Percentiles rank a stretch among this genome's conserved stretches.
Conservation (phyloP, 2,113 vertebrate genomes). For the Phyllopteryx taeniolatus region DNA sequence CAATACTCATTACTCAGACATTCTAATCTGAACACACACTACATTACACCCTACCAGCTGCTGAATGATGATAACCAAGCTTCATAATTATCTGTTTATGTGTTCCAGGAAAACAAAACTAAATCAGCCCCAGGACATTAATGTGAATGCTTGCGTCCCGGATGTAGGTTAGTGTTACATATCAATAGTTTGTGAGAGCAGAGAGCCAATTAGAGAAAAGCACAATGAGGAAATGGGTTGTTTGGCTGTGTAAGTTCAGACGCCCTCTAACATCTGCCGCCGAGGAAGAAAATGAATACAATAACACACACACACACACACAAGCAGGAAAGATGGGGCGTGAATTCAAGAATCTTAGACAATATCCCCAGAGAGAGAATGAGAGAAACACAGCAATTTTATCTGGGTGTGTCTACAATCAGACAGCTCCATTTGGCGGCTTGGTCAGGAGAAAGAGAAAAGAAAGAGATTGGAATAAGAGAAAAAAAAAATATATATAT, state of each 20-base stretch:
- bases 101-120: conserved; percentile 2
- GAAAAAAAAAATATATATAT: conserved; percentile 28
- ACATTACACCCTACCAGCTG: neutral
- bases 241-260: conserved; percentile 36
- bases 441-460: conserved; percentile 31
- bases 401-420: conserved; percentile 63
- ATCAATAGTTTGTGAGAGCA: conserved; percentile 10
- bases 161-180: conserved; percentile 24
- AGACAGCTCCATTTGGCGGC: conserved; percentile 49
- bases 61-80: neutral
- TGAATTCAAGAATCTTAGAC: conserved; percentile 50
- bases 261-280: conserved; percentile 62
- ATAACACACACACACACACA: conserved; percentile 28
- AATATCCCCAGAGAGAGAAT: conserved; percentile 38
- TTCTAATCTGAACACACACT: neutral
- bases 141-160: conserved; percentile 7
- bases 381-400: conserved; percentile 38
- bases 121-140: neutral
- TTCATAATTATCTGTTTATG: neutral
- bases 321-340: conserved; percentile 16
- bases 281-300: conserved; percentile 47
- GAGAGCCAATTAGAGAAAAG: conserved; percentile 38
- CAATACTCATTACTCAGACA: neutral
- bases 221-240: conserved; percentile 45
- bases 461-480: neutral